phyloP scores from a whole-genome alignment of 2,797 vertebrate genomes.

The Parauchenoglanis ngamensis region DNA sequence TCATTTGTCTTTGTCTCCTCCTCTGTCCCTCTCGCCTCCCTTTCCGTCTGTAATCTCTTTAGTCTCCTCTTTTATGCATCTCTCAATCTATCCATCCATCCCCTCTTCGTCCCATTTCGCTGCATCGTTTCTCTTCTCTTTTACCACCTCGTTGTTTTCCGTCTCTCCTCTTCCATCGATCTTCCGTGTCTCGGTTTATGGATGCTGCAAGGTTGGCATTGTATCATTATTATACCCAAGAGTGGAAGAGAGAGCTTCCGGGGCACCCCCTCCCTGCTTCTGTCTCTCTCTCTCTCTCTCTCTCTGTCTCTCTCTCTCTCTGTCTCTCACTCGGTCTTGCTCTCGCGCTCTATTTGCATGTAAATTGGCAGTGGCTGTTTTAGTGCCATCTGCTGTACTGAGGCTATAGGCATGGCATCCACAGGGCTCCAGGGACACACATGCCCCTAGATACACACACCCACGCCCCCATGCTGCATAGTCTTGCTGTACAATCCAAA shows the following conservation, averaged over 20 bases:
- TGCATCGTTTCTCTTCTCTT: background rate
- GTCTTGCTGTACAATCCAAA: conserved; percentile 2
- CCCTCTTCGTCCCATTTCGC: background rate
- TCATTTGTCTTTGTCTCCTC: background rate
- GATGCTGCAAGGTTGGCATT: conserved; percentile 12
- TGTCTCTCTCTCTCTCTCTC: background rate
- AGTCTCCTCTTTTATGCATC: background rate
- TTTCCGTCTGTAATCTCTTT: background rate
- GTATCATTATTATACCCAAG: conserved; percentile 17
- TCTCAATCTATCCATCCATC: background rate
- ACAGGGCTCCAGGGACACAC: conserved; percentile 31
- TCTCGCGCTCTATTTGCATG: conserved; percentile 68
- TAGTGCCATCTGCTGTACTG: conserved; percentile 71
- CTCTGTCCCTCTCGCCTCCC: background rate
- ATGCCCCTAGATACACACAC: background rate
- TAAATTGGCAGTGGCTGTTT: conserved; percentile 66
- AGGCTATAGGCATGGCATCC: conserved; percentile 29
- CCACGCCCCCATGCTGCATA: background rate
- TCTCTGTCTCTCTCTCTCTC: background rate
- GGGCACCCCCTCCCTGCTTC: background rate
- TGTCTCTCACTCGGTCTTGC: background rate
- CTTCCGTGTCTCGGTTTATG: background rate
- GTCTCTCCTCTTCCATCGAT: conserved; percentile 9
- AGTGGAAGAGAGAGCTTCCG: background rate
- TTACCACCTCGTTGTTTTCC: background rate